Conservation (phyloP, 2,888 invertebrate genomes). For the Synanthedon myopaeformis region DNA sequence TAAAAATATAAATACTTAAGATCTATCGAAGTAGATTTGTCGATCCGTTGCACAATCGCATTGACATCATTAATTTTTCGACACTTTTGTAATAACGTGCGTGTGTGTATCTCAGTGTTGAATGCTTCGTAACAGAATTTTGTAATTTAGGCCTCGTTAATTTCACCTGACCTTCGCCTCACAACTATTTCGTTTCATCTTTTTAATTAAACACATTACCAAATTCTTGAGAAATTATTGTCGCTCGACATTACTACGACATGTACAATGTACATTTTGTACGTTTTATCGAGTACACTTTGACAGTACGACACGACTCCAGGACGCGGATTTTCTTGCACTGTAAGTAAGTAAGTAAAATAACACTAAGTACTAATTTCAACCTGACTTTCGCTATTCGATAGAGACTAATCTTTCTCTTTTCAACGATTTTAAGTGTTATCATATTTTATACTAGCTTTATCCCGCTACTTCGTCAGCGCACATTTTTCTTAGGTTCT, state of each 20-base stretch:
- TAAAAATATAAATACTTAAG: too few relatives aligned
- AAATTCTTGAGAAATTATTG: slow-evolving; percentile 28
- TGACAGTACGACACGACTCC: slow-evolving; percentile 1
- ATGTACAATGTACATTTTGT: too few relatives aligned
- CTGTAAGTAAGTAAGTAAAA: too few relatives aligned
- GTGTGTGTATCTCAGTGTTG: not conserved
- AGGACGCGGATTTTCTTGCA: not conserved
- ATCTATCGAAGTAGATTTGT: too few relatives aligned
- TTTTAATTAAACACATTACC: slow-evolving; percentile 34
- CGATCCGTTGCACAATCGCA: not conserved
- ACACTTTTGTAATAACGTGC: slow-evolving; percentile 20
- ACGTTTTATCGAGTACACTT: not conserved
- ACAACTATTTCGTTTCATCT: slow-evolving; percentile 29
- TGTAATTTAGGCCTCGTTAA: slow-evolving; percentile 21
- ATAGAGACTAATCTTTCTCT: too few relatives aligned
- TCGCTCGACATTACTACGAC: slow-evolving; percentile 10
- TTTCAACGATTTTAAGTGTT: too few relatives aligned
- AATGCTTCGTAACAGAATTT: slow-evolving; percentile 6
- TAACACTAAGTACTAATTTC: too few relatives aligned
- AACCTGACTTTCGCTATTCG: too few relatives aligned
- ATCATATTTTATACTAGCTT: too few relatives aligned
- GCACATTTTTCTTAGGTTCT: not conserved
- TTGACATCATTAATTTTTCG: slow-evolving; percentile 9
- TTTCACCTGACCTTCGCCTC: slow-evolving; percentile 31
- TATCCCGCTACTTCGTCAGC: too few relatives aligned